Conservation (phyloP, 2,797 vertebrate species). For the Protonibea diacanthus region DNA sequence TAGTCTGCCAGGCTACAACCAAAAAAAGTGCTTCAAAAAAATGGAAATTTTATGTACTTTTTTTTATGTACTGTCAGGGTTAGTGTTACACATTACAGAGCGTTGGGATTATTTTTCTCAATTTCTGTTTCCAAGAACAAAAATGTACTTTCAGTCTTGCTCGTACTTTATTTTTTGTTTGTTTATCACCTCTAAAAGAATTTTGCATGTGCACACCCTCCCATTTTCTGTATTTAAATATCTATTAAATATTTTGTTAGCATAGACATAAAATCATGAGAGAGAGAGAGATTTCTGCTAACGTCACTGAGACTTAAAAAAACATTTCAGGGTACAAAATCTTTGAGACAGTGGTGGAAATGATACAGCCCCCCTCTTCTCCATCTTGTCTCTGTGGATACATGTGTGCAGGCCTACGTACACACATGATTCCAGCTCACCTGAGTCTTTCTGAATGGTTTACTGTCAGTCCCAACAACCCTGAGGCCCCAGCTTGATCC, state of each 20-base stretch:
- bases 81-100: no score
- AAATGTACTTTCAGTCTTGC: fast-evolving
- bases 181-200: neutral
- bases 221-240: neutral
- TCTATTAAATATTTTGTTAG: neutral
- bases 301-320: neutral
- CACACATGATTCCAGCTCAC: neutral
- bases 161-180: neutral
- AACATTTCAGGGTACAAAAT: neutral
- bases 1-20: no score
- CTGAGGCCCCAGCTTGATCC: conserved; percentile 41
- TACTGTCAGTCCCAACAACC: conserved; percentile 38
- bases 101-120: neutral
- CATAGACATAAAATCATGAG: neutral
- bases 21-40: neutral
- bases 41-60: neutral
- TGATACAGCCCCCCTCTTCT: neutral
- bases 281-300: neutral
- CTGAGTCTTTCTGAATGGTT: conserved; percentile 21
- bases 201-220: neutral
- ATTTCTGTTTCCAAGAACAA: neutral
- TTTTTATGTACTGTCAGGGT: no score
- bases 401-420: neutral
- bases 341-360: neutral
- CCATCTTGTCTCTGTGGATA: conserved; percentile 5